A percentile compares a stretch with the other conserved stretches of the same genome.
phyloP scores from a whole-genome alignment of 2,888 invertebrate species.

The Autographa pulchrina region DNA sequence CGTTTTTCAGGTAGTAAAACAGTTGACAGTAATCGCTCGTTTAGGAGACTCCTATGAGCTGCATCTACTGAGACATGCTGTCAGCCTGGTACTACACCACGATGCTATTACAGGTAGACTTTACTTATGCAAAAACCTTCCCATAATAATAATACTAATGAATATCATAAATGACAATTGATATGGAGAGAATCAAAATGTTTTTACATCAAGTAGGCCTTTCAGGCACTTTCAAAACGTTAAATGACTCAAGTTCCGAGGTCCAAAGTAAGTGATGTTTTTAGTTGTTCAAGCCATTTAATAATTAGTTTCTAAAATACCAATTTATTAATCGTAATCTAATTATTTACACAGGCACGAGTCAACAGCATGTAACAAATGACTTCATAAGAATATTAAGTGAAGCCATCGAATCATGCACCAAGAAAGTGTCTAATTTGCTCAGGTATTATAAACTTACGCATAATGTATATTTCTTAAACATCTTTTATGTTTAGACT shows the following conservation, averaged over 20 bases:
- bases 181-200: no score
- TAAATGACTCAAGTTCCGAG: no score
- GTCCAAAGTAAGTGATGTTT: no score
- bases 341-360: conserved; percentile 83
- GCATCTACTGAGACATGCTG: conserved; percentile 83
- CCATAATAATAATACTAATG: no score
- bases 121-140: not conserved
- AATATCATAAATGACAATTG: no score
- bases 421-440: conserved; percentile 76
- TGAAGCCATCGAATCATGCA: conserved; percentile 85
- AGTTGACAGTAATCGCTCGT: conserved; percentile 75
- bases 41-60: conserved; percentile 80
- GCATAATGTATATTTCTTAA: no score
- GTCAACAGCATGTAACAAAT: conserved; percentile 89
- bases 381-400: conserved; percentile 90
- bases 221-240: no score
- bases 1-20: conserved; percentile 76
- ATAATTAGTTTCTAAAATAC: no score
- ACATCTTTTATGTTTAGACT: no score
- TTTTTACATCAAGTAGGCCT: no score
- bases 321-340: no score
- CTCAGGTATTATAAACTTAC: conserved; percentile 80
- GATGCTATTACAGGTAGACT: conserved; percentile 94
- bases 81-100: conserved; percentile 94
- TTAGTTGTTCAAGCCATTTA: not conserved